Conservation (phyloP, 2,888 invertebrate species). For the Opisthograptis luteolata region DNA sequence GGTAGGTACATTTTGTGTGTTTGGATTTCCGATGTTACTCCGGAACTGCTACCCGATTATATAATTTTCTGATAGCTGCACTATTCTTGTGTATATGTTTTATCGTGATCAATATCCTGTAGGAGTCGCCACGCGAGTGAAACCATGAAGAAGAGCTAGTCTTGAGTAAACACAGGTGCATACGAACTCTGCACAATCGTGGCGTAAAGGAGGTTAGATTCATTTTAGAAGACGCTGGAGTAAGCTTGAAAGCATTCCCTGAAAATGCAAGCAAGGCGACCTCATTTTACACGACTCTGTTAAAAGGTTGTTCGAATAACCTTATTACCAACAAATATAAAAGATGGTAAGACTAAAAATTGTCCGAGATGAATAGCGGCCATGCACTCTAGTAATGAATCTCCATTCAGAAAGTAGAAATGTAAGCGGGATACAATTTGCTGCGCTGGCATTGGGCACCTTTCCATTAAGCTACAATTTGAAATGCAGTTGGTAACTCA, state of each 20-base stretch:
- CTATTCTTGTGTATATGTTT: too few relatives aligned
- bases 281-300: neutral
- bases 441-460: slow-evolving; percentile 15
- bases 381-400: slow-evolving; percentile 37
- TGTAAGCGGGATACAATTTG: slow-evolving; percentile 33
- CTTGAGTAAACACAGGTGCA: too few relatives aligned
- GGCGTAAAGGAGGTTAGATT: too few relatives aligned
- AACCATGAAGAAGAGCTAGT: too few relatives aligned
- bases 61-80: too few relatives aligned
- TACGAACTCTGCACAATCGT: too few relatives aligned
- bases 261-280: neutral
- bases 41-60: too few relatives aligned
- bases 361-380: slow-evolving; percentile 28
- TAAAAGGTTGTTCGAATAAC: neutral
- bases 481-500: neutral
- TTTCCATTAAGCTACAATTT: slow-evolving; percentile 5
- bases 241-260: too few relatives aligned
- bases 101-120: too few relatives aligned
- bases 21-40: too few relatives aligned
- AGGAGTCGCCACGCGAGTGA: too few relatives aligned
- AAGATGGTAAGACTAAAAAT: slow-evolving; percentile 27
- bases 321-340: slow-evolving; percentile 13
- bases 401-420: slow-evolving; percentile 31
- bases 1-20: too few relatives aligned
- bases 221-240: neutral